These are phyloP conservation scores for Virgularia gustaviana DNA, from an alignment of 92 coral and sea anemone species.

Conservation along the genomic window DNA sequence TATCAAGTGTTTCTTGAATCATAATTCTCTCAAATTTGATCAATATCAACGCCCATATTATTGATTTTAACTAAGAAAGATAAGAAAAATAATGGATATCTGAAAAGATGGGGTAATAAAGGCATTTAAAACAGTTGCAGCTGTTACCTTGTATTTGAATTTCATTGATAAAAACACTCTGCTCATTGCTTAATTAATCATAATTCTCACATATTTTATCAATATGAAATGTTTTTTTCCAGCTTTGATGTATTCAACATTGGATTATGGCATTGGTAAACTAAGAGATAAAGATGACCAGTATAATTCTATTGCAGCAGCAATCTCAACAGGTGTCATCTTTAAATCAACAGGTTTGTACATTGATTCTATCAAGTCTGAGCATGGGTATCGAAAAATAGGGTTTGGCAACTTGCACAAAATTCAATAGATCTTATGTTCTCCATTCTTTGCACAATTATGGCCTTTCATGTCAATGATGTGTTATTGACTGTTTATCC, in stretches of 20 bases:
- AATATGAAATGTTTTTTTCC: neutral
- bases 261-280: conserved; percentile 70
- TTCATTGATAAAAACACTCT: neutral
- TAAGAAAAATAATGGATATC: too few species aligned
- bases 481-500: too few species aligned
- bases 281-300: conserved; percentile 61
- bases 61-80: too few species aligned
- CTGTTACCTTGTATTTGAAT: neutral
- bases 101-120: too few species aligned
- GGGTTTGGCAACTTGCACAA: too few species aligned
- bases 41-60: too few species aligned
- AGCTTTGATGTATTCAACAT: conserved; percentile 78
- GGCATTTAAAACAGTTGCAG: too few species aligned
- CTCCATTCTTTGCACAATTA: conserved; percentile 11
- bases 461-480: too few species aligned
- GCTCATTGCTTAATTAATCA: neutral
- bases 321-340: conserved; percentile 65
- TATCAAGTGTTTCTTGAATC: neutral
- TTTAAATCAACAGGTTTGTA: conserved; percentile 73
- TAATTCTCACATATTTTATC: neutral
- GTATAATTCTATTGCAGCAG: conserved; percentile 69
- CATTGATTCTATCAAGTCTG: too few species aligned
- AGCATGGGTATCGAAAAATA: too few species aligned
- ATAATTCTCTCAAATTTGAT: too few species aligned
- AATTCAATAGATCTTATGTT: too few species aligned